Conservation (phyloP, 1,140 invertebrate species). For the Leptinotarsa texana region DNA sequence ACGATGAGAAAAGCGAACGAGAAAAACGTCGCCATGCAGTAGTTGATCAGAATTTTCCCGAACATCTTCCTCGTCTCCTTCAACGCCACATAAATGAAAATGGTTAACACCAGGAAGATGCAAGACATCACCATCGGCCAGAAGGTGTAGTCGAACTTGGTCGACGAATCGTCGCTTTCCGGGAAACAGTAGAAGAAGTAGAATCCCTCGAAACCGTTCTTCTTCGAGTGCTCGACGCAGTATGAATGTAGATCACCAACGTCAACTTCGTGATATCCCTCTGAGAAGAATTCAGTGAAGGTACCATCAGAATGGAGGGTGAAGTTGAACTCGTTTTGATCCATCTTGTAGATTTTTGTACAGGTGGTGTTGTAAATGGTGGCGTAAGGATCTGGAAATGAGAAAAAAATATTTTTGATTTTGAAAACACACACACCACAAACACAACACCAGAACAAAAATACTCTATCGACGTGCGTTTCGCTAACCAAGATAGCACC, state of each 20-base stretch:
- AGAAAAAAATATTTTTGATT: too few relatives aligned
- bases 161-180: background rate
- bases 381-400: constrained; percentile 33
- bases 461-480: too few relatives aligned
- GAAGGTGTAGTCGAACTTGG: constrained; percentile 38
- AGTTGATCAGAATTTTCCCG: constrained; percentile 55
- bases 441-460: too few relatives aligned
- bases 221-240: constrained; percentile 39
- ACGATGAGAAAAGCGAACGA: constrained; percentile 43
- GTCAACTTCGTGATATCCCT: constrained; percentile 4
- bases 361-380: constrained; percentile 31
- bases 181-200: constrained; percentile 33
- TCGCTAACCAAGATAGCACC: too few relatives aligned
- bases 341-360: constrained; percentile 24
- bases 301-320: constrained; percentile 27
- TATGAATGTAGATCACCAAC: constrained; percentile 31
- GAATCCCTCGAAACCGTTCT: constrained; percentile 27
- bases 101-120: constrained; percentile 51
- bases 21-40: constrained; percentile 45
- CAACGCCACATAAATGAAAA: constrained; percentile 52
- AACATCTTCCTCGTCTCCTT: constrained; percentile 50
- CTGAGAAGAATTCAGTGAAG: constrained; percentile 20
- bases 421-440: too few relatives aligned
- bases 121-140: constrained; percentile 49
- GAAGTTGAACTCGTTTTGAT: constrained; percentile 19